Conservation (phyloP, 2,888 invertebrate species). For the Scrobipalpa atriplicella region DNA sequence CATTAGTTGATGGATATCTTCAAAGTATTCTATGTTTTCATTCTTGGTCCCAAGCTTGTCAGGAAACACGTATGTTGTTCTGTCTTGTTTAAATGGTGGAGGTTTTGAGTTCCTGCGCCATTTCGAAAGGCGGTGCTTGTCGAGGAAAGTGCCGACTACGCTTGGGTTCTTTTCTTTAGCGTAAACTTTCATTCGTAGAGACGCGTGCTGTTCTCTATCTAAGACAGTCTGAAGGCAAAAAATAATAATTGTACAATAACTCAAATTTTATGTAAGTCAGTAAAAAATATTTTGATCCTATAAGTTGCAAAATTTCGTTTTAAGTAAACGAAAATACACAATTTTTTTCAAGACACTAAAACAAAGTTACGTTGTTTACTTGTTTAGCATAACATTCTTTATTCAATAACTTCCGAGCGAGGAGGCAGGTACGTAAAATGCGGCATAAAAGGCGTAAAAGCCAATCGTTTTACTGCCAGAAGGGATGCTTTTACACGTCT, state of each 20-base stretch:
- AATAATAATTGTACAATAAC: not conserved
- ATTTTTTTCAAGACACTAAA: not conserved
- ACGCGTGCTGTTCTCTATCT: slow-evolving; percentile 90
- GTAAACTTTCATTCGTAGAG: slow-evolving; percentile 88
- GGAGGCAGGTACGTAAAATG: slow-evolving; percentile 26
- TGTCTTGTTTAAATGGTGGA: slow-evolving; percentile 54
- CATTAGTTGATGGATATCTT: slow-evolving; percentile 68
- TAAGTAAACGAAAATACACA: no score
- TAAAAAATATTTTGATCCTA: no score
- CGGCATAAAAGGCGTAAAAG: slow-evolving; percentile 25
- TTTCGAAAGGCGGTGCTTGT: slow-evolving; percentile 69
- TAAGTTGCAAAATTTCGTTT: no score
- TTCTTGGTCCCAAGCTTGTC: slow-evolving; percentile 68
- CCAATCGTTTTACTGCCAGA: slow-evolving; percentile 26
- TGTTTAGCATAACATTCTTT: slow-evolving; percentile 19
- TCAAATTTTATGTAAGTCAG: no score
- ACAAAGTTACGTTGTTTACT: not conserved
- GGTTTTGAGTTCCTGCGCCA: slow-evolving; percentile 61
- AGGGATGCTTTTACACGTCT: slow-evolving; percentile 23
- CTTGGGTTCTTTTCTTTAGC: slow-evolving; percentile 90
- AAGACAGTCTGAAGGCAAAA: slow-evolving; percentile 84
- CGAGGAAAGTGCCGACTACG: slow-evolving; percentile 81
- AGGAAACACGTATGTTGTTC: slow-evolving; percentile 76
- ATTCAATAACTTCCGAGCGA: slow-evolving; percentile 24
- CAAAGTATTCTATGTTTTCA: slow-evolving; percentile 72